Percentiles rank a stretch among this genome's conserved stretches.
phyloP scores from a whole-genome alignment of 2,888 invertebrate species.

The Lasius fuliginosus region DNA sequence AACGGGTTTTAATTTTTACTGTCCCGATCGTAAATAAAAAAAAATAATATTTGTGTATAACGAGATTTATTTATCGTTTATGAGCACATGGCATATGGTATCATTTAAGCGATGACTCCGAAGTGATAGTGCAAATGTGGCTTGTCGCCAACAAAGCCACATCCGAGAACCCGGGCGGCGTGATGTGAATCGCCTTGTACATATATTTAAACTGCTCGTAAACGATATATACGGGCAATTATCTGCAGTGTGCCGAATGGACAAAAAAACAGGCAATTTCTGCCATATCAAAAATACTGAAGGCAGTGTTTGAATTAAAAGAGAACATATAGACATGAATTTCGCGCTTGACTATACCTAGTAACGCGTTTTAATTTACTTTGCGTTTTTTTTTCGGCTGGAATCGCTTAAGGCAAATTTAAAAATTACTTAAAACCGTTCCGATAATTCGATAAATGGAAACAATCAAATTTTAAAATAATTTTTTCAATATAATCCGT shows the following conservation, averaged over 20 bases:
- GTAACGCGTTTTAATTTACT: slow-evolving; percentile 56
- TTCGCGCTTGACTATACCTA: slow-evolving; percentile 37
- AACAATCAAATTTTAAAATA: not conserved
- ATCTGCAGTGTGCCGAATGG: slow-evolving; percentile 1
- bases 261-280: slow-evolving; percentile 46
- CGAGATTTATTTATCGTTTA: slow-evolving; percentile 6
- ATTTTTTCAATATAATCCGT: not conserved
- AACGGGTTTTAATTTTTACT: slow-evolving; percentile 3
- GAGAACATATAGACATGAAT: slow-evolving; percentile 34
- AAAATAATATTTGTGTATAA: slow-evolving; percentile 13
- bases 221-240: slow-evolving; percentile 47
- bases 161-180: slow-evolving; percentile 3
- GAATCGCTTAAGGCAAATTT: slow-evolving; percentile 55
- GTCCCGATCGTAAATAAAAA: not conserved
- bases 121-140: slow-evolving; percentile 29
- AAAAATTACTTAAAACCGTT: slow-evolving; percentile 23
- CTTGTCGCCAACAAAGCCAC: slow-evolving; percentile 41
- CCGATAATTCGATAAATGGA: slow-evolving; percentile 10
- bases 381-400: slow-evolving; percentile 33
- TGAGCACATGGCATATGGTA: slow-evolving; percentile 4
- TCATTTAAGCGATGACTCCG: slow-evolving; percentile 39
- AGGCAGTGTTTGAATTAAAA: slow-evolving; percentile 52
- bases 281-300: slow-evolving; percentile 47
- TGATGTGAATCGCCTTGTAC: slow-evolving; percentile 10
- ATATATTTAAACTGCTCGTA: slow-evolving; percentile 22